Conservation (phyloP, 2,797 vertebrate species). For the Enoplosus armatus region DNA sequence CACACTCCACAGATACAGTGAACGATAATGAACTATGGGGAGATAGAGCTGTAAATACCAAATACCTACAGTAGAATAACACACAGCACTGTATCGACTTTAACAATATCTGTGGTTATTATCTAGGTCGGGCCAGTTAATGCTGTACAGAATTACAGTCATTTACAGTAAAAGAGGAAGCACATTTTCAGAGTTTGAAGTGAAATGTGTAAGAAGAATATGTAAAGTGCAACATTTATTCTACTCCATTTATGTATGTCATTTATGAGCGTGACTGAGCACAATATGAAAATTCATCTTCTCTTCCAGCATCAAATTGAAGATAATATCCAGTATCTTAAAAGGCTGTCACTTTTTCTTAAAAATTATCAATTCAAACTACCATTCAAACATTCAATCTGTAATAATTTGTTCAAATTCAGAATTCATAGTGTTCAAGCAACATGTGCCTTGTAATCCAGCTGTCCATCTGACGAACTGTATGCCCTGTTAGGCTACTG, state of each 20-base stretch:
- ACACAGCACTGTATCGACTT: slow-evolving; percentile 14
- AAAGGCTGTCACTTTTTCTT: not conserved
- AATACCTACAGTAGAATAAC: slow-evolving; percentile 43
- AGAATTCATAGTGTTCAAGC: not conserved
- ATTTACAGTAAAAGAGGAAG: slow-evolving; percentile 13
- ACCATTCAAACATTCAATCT: not conserved
- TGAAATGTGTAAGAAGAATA: not conserved
- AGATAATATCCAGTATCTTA: slow-evolving; percentile 6
- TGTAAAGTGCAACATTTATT: not conserved
- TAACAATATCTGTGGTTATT: slow-evolving; percentile 37
- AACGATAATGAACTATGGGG: slow-evolving; percentile 73
- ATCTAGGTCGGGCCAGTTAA: slow-evolving; percentile 22
- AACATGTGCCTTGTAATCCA: not conserved
- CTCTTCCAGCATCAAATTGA: not conserved
- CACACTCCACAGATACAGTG: slow-evolving; percentile 72
- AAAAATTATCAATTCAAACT: not conserved
- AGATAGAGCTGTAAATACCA: slow-evolving; percentile 74
- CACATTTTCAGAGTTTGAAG: not conserved
- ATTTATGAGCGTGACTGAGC: not conserved
- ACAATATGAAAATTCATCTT: not conserved
- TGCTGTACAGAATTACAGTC: slow-evolving; percentile 2
- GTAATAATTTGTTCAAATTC: not conserved
- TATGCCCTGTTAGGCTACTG: too few relatives aligned
- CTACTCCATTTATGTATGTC: not conserved
- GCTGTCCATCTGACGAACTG: not conserved